These are phyloP conservation scores for Ophthalmolycus amberensis DNA, from an alignment of 2,113 vertebrate genomes.

Conservation along the genomic window DNA sequence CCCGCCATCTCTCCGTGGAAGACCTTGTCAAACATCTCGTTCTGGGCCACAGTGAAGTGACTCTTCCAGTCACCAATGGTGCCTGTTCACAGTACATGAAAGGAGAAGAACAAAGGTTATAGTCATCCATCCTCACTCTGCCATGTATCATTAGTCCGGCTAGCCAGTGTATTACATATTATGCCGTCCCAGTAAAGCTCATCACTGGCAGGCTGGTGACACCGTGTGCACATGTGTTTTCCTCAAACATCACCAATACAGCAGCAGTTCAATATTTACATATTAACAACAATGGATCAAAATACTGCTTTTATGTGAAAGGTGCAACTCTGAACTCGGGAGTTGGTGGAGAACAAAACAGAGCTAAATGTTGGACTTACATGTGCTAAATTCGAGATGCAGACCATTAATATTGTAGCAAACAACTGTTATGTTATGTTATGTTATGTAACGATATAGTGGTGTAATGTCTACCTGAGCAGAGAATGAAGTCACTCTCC, in stretches of 20 bases:
- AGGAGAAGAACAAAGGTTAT: not conserved
- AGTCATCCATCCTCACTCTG: not conserved
- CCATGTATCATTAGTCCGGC: not conserved
- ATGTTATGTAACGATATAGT: too few species aligned
- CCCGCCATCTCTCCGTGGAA: slow-evolving; percentile 71
- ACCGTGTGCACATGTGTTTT: too few species aligned
- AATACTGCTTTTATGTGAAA: not conserved
- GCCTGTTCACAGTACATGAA: slow-evolving; percentile 40
- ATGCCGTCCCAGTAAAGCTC: too few species aligned
- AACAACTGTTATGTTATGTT: too few species aligned
- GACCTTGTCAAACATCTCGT: slow-evolving; percentile 67
- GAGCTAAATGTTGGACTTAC: not conserved
- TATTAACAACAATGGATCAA: not conserved
- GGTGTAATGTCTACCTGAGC: too few species aligned
- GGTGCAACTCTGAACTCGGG: not conserved
- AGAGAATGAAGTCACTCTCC: too few species aligned
- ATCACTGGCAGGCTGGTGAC: not conserved
- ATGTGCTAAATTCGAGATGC: too few species aligned
- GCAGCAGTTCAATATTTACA: not conserved
- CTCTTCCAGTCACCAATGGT: slow-evolving; percentile 80
- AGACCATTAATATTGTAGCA: too few species aligned
- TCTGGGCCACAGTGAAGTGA: slow-evolving; percentile 74
- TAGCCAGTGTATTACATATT: too few species aligned
- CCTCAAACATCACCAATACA: not conserved
- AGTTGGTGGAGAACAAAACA: too few species aligned